Evolutionary conservation across 2,888 invertebrate genomes (phyloP).

Genomic region (Plebejus anna): DNA sequence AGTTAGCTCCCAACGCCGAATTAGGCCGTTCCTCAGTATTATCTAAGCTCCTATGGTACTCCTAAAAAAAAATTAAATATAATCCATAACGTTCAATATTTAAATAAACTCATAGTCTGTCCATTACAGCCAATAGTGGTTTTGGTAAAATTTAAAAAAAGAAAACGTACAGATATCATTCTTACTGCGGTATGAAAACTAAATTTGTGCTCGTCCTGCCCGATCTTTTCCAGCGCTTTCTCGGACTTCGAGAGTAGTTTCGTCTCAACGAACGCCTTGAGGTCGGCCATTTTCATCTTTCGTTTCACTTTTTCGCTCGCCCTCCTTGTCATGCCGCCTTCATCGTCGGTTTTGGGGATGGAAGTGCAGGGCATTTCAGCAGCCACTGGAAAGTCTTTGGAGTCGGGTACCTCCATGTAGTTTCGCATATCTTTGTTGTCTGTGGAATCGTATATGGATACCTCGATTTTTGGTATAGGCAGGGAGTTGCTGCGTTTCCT

Average conservation of each 20-base stretch:
- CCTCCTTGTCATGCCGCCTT: constrained; percentile 73
- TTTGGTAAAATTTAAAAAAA: constrained; percentile 25
- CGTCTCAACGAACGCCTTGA: constrained; percentile 95
- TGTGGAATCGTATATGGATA: constrained; percentile 90
- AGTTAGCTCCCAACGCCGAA: constrained; percentile 84
- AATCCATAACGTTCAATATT: constrained; percentile 23
- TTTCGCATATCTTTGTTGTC: constrained; percentile 85
- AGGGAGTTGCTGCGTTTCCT: constrained; percentile 94
- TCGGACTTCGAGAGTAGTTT: constrained; percentile 95
- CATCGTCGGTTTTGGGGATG: constrained; percentile 62
- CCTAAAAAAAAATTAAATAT: constrained; percentile 70
- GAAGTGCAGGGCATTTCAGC: constrained; percentile 73
- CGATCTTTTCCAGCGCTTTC: constrained; percentile 93
- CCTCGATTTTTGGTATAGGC: constrained; percentile 95
- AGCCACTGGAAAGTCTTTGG: constrained; percentile 82
- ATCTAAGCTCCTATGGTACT: constrained; percentile 90
- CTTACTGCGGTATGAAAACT: constrained; percentile 75
- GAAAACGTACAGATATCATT: constrained; percentile 81
- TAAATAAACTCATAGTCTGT: constrained; percentile 33
- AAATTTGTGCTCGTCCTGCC: constrained; percentile 85
- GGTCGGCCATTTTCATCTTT: constrained; percentile 94
- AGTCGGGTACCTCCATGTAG: constrained; percentile 88
- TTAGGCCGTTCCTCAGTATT: constrained; percentile 88
- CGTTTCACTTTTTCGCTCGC: constrained; percentile 91
- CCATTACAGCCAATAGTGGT: constrained; percentile 32